These are phyloP conservation scores for Thyatira batis DNA, from an alignment of 2,888 invertebrate species.

Conservation along the genomic window DNA sequence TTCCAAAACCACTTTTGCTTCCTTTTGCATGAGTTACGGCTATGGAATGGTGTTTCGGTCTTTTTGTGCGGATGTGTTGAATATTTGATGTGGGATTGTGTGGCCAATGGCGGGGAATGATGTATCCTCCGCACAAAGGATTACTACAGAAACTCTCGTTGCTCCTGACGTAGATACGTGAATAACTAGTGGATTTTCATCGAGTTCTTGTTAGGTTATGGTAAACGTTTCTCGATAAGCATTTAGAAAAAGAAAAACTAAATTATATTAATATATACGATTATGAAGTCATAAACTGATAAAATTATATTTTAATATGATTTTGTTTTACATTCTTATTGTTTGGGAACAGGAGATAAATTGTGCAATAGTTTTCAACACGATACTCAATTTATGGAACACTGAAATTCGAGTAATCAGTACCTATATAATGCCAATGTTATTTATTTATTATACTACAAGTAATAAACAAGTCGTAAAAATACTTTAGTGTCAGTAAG, in stretches of 20 bases:
- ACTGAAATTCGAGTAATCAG: not conserved
- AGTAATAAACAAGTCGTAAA: not conserved
- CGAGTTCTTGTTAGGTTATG: not conserved
- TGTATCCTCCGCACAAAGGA: slow-evolving; percentile 2
- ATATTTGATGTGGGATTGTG: slow-evolving; percentile 38
- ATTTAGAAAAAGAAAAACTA: too few relatives aligned
- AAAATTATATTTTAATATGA: too few relatives aligned
- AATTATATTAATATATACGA: too few relatives aligned
- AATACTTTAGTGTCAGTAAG: not conserved
- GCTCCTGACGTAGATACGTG: not conserved
- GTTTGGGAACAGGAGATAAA: too few relatives aligned
- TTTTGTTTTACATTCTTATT: too few relatives aligned
- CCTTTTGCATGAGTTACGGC: slow-evolving; percentile 28
- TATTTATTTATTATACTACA: not conserved
- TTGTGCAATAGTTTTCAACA: too few relatives aligned
- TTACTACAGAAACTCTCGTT: not conserved
- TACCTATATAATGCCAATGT: not conserved
- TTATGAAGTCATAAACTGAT: too few relatives aligned
- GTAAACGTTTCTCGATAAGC: too few relatives aligned
- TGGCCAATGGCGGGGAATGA: slow-evolving; percentile 19
- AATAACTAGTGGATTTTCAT: not conserved
- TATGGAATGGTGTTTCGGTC: slow-evolving; percentile 9
- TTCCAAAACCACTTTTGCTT: slow-evolving; percentile 25
- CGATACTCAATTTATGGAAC: too few relatives aligned
- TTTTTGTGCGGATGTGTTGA: slow-evolving; percentile 31